Base-by-base conservation (phyloP, 2,113 vertebrate species). In the Galeopterus variegatus region DNA sequence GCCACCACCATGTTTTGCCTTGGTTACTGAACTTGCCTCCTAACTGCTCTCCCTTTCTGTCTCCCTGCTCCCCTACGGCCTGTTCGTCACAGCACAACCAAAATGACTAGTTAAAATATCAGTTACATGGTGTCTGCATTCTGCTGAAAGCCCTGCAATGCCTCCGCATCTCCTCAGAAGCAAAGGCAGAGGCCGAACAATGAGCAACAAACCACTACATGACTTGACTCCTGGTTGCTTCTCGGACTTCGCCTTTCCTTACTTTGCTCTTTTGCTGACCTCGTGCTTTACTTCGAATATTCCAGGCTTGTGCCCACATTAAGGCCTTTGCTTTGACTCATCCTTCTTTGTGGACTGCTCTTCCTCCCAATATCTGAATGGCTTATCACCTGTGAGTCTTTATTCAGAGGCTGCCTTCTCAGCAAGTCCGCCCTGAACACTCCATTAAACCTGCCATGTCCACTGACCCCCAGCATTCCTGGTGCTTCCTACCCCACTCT, bases 181-280 rank as follows among this genome's bases (percentile, higher is more conserved):
- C 41, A 93, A 83, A 81, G 23, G 9, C 6, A 48, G 56, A 54
- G 17, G 14, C 77, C 6, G 28, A 48, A 75, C 11, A 18, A 36
- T 24, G 52, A 24, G 33, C 26, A 3, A 56, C 69, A 72, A 83
- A 84, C 52, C 50, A 75, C 19, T 54, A 50, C 52, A 13, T 17
- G 92, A 64, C 23, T 50, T 48, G 60, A 85, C 58, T 89, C 31
- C 52, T 88, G 23, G 11, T 36, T 54, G 7, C 36, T 52, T 52
- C 79, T 65, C n/a, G 81, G 90, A 93, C 84, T 23, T 95, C 80
- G 45, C n/a, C 56, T 87, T 83, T 54, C 19, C 54, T 62, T n/a
- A 45, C 19, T 80, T n/a, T n/a, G n/a, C 6, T 50, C 41, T 41
- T 41, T n/a, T 33, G 2, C 73, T 56, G 79, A 11, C 12, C 80